These are phyloP conservation scores for Colletes collaris DNA, from an alignment of 2,888 invertebrate genomes.

Conservation along the genomic window DNA sequence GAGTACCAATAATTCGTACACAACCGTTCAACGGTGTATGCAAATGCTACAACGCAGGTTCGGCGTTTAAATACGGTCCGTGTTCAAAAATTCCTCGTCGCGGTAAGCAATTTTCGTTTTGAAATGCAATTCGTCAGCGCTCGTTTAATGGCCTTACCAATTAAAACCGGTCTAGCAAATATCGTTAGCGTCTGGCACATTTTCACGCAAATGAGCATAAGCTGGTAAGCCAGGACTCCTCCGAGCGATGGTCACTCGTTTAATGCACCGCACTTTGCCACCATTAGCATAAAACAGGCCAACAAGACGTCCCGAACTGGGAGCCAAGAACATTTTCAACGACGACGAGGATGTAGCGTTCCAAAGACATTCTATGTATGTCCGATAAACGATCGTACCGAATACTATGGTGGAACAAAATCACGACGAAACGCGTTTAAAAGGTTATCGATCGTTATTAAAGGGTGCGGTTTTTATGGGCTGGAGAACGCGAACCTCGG, in stretches of 20 bases:
- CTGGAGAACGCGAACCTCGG: not conserved
- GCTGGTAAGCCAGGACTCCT: constrained; percentile 12
- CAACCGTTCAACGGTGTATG: no score
- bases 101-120: no score
- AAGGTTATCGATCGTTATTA: not conserved
- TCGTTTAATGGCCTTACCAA: no score
- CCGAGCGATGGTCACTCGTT: constrained; percentile 42
- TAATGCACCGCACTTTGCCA: constrained; percentile 34
- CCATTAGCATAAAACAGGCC: constrained; percentile 42
- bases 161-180: no score
- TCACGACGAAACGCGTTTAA: not conserved
- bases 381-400: constrained; percentile 8
- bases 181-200: no score
- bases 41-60: no score
- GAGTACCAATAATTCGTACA: no score
- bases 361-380: constrained; percentile 14
- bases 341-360: constrained; percentile 10
- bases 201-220: constrained; percentile 21
- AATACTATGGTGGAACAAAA: not conserved
- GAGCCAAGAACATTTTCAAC: constrained; percentile 25
- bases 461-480: no score
- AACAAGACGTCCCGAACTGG: constrained; percentile 18
- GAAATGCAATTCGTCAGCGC: no score
- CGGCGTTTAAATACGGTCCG: no score
- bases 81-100: no score